Conservation (phyloP, 2,113 vertebrate species). For the Chunga burmeisteri region DNA sequence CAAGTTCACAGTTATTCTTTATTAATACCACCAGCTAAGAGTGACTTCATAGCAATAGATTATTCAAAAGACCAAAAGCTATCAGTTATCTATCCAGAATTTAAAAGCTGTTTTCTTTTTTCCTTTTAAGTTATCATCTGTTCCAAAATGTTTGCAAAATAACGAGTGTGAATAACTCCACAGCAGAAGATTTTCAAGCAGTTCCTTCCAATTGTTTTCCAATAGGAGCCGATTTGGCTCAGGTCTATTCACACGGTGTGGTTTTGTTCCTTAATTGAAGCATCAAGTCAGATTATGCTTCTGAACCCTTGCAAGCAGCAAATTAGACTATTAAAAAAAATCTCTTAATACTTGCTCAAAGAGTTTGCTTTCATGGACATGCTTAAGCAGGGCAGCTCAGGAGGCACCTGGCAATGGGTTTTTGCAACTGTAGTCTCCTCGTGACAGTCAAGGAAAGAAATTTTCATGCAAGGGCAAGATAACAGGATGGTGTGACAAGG, state of each 20-base stretch:
- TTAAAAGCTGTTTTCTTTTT: rapidly evolving
- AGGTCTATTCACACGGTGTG: neutral
- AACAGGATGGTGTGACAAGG: neutral
- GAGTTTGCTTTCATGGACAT: neutral
- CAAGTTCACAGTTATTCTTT: neutral
- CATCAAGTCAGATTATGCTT: neutral
- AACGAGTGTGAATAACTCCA: neutral
- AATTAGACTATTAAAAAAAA: neutral
- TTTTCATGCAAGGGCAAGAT: neutral
- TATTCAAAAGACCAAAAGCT: neutral
- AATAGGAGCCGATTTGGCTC: neutral
- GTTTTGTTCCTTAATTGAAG: slow-evolving; percentile 28
- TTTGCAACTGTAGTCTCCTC: neutral
- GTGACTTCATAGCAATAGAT: neutral
- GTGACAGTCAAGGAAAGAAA: neutral
- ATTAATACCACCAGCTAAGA: neutral
- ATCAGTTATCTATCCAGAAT: neutral
- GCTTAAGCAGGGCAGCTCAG: neutral
- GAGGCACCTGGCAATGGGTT: neutral
- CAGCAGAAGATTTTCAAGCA: neutral
- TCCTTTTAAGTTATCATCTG: neutral
- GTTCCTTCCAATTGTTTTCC: neutral
- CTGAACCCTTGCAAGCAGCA: neutral
- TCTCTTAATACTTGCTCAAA: neutral
- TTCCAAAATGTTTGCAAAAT: neutral